Base-by-base conservation (phyloP, 2,888 invertebrate species). In the Ophion slaviceki region DNA sequence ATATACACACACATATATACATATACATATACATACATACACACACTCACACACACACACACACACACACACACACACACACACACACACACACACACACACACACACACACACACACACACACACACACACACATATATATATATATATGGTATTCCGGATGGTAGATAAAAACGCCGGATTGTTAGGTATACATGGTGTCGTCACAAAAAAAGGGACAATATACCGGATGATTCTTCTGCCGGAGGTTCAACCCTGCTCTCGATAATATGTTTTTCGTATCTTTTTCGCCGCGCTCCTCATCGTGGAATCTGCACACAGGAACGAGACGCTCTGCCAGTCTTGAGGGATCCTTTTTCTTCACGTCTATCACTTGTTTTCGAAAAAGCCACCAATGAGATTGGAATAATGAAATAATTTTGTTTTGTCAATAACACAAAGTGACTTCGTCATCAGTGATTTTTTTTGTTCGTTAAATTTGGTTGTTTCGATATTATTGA, bases 131-230 rank as follows among this genome's bases (percentile, higher is more conserved):
- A n/a, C n/a, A n/a, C n/a, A n/a, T 67, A 45, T 45, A 45, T 47
- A 75, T 75, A 72, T 47, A 67, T 20, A 11, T n/a, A 67, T 75
- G 61, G 14, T 24, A 75, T 68, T 20, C 61, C 20, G 57, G 57
- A 14, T 40, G 68, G 59, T 57, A 90, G 90, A 90, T 89, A 90
- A 91, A 91, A 91, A 90, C 90, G 89, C 90, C 88, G 81, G 87
- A 82, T 71, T 82, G 70, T 80, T 82, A 79, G 77, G 78, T 71
- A 76, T 59, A 72, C 53, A 75, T 59, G 80, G 67, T 86, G 83
- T 84, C 83, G 77, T 81, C 86, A 76, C 85, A 84, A 82, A 85
- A 85, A 86, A 87, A 85, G 61, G 62, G 78, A 67, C 80, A 61
- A 78, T 75, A 78, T 75, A 82, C 77, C 80, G 77, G 81, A 80